A percentile compares a stretch with the other conserved stretches of the same genome.
Conservation (phyloP, 53 echinoderm and acorn worm species). For the Stichopus horrens region DNA sequence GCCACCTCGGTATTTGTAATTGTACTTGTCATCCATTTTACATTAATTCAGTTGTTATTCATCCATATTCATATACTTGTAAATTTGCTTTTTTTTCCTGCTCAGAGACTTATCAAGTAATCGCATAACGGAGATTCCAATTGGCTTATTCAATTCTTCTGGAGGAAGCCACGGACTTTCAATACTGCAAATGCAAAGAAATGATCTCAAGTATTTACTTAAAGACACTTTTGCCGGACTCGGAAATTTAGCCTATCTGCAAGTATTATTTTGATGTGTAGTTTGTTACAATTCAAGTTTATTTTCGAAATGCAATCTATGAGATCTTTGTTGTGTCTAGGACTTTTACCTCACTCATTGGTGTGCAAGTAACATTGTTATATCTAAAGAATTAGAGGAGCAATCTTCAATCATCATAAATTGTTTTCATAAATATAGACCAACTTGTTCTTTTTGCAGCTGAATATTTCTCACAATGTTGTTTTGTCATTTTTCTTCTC, state of each 20-base stretch:
- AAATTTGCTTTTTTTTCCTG: background rate
- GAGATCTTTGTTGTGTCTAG: too few relatives aligned
- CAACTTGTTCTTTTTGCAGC: too few relatives aligned
- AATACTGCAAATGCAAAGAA: constrained; percentile 5
- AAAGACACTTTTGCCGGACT: background rate
- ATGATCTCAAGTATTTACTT: background rate
- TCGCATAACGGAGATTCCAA: background rate
- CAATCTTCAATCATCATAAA: too few relatives aligned
- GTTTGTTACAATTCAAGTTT: too few relatives aligned
- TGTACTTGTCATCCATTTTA: too few relatives aligned
- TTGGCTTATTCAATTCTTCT: background rate
- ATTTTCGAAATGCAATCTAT: too few relatives aligned
- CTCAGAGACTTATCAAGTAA: constrained; percentile 7
- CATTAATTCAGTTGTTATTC: too few relatives aligned
- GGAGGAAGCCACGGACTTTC: background rate
- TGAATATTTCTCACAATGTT: background rate
- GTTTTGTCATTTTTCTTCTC: background rate
- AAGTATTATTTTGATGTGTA: background rate
- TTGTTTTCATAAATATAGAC: too few relatives aligned
- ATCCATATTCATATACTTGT: background rate
- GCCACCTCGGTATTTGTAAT: too few relatives aligned
- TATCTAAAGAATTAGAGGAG: too few relatives aligned
- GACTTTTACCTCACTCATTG: too few relatives aligned
- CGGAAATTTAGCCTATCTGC: background rate
- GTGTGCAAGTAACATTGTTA: too few relatives aligned